Base-by-base conservation (phyloP, 2,113 vertebrate species). In the Lanius ludovicianus region DNA sequence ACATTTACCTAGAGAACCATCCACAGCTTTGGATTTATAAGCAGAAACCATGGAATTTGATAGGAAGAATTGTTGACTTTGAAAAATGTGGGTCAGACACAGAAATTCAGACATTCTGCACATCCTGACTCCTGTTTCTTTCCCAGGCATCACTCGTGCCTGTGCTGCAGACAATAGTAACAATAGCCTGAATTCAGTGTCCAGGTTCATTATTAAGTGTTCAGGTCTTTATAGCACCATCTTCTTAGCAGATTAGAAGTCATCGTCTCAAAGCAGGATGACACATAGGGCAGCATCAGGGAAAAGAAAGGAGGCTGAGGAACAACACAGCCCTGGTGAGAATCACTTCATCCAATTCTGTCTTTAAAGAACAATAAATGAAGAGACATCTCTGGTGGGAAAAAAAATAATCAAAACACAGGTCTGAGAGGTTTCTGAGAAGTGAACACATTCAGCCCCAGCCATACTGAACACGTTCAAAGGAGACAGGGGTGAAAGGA, bases 211-310 rank as follows among this genome's bases (percentile, higher is more conserved):
- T 86, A 94, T 85, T 80, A 93, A 89, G 86, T 41, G 80, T 68
- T 97, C 95, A 71, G 89, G 94, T 95, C 96, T 95, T 89, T 92
- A 78, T 2, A 92, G 75, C 82, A 92, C 74, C 85, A 62, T 82
- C 82, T 94, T 90, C 92, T 94, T 94, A 94, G 89, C 88, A 96
- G 92, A 94, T 95, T 53, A 94, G 84, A 96, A 96, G 96, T 95
- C 92, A 91, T 59, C 90, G 81, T 84, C 92, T 94, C 92, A 95
- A 97, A 93, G 95, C 95, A 92, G 74, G 76, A 70, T 89, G 95
- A 95, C 95, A 96, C 73, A 64, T 0, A 90, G 94, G 89, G 95
- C 86, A 93, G 88, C 88, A 78, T 69, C 74, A 60, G 93, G 81
- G 87, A 81, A 93, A 94, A 95, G 89, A 95, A 95, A 92, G 88